These are phyloP conservation scores for Calliopum simillimum DNA, from an alignment of 2,888 invertebrate species.

Conservation along the genomic window DNA sequence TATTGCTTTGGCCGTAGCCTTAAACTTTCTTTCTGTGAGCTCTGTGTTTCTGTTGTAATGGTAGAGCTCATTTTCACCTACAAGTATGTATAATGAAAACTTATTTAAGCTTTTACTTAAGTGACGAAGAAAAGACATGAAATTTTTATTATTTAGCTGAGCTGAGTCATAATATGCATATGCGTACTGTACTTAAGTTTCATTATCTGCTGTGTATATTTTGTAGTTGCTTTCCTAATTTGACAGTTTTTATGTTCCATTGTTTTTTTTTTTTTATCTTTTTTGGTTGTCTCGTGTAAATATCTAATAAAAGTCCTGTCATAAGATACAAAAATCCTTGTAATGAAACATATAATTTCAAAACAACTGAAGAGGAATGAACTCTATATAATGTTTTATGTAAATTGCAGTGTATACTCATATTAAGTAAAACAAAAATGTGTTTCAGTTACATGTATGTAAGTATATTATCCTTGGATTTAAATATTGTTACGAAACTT, in stretches of 20 bases:
- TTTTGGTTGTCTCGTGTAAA: slow-evolving; percentile 54
- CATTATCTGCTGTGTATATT: neutral
- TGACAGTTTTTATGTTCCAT: neutral
- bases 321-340: slow-evolving; percentile 49
- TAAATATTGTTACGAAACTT: no score
- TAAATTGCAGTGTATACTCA: neutral
- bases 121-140: neutral
- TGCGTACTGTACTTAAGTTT: neutral
- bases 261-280: neutral
- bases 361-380: neutral
- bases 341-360: no score
- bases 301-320: slow-evolving; percentile 58
- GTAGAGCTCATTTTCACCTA: slow-evolving; percentile 15
- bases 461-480: no score
- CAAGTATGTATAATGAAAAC: neutral
- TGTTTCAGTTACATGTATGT: no score
- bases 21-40: neutral
- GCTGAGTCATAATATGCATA: slow-evolving; percentile 26
- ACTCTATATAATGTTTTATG: neutral
- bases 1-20: no score
- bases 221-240: neutral
- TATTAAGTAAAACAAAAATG: no score
- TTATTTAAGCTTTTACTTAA: neutral
- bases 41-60: neutral
- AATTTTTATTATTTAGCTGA: neutral